These are phyloP conservation scores for Pentamera pediparva DNA, from an alignment of 53 echinoderm and acorn worm genomes.

Conservation along the genomic window DNA sequence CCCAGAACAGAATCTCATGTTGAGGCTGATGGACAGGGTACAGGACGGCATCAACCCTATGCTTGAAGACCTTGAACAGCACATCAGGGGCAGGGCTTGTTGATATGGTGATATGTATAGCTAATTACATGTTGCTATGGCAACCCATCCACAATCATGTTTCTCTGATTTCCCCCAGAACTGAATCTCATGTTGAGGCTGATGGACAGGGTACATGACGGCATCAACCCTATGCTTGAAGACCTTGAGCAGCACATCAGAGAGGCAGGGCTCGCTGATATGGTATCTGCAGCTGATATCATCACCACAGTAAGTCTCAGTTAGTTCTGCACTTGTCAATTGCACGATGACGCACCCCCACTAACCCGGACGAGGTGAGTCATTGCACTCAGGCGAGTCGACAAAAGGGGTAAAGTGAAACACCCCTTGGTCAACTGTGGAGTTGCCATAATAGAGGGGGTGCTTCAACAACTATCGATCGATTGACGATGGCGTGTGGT, in stretches of 20 bases:
- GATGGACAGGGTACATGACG: slow-evolving; percentile 95
- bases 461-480: not conserved
- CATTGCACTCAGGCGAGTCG: not conserved
- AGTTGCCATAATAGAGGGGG: not conserved
- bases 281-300: slow-evolving; percentile 95
- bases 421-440: not conserved
- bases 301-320: slow-evolving; percentile 74
- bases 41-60: slow-evolving; percentile 93
- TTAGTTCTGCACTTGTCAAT: not conserved
- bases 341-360: too few relatives aligned
- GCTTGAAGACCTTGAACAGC: slow-evolving; percentile 87
- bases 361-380: too few relatives aligned
- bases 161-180: too few relatives aligned
- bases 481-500: too few relatives aligned
- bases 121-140: too few relatives aligned
- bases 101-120: slow-evolving; percentile 98
- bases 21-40: slow-evolving; percentile 94
- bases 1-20: slow-evolving; percentile 90
- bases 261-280: slow-evolving; percentile 93
- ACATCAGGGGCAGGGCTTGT: slow-evolving; percentile 92
- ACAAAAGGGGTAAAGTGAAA: too few relatives aligned
- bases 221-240: slow-evolving; percentile 90
- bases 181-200: slow-evolving; percentile 84
- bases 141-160: too few relatives aligned
- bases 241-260: slow-evolving; percentile 95